These are phyloP conservation scores for Haemorhous mexicanus DNA, from an alignment of 2,113 vertebrate species.

Conservation along the genomic window DNA sequence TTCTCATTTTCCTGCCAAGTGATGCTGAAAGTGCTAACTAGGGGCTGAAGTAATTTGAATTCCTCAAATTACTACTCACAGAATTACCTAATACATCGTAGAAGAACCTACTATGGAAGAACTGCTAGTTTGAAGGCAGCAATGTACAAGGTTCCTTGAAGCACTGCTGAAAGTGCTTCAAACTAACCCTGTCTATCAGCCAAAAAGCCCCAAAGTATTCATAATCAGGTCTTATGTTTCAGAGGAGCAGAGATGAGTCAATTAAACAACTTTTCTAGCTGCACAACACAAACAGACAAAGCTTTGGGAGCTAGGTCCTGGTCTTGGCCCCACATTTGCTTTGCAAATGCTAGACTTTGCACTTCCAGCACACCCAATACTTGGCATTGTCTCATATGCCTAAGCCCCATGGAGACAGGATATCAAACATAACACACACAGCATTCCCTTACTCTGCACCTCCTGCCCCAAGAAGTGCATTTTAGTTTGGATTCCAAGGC, in stretches of 20 bases:
- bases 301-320: background rate
- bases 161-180: background rate
- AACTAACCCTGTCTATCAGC: background rate
- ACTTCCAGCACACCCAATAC: background rate
- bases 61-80: background rate
- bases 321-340: background rate
- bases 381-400: background rate
- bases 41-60: background rate
- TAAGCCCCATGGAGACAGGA: background rate
- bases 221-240: background rate
- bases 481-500: background rate
- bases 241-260: background rate
- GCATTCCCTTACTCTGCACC: background rate
- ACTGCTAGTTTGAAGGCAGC: background rate
- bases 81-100: background rate
- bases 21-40: background rate
- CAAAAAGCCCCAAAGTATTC: background rate
- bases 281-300: background rate
- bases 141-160: background rate
- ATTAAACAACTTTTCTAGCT: background rate
- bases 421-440: fast-evolving
- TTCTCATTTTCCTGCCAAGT: background rate
- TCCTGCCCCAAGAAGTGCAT: background rate
- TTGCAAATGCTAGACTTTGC: background rate
- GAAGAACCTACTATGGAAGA: background rate